A percentile compares a stretch with the other conserved stretches of the same genome.
Conservation (phyloP, 2,113 vertebrate species). For the Cacatua alba region DNA sequence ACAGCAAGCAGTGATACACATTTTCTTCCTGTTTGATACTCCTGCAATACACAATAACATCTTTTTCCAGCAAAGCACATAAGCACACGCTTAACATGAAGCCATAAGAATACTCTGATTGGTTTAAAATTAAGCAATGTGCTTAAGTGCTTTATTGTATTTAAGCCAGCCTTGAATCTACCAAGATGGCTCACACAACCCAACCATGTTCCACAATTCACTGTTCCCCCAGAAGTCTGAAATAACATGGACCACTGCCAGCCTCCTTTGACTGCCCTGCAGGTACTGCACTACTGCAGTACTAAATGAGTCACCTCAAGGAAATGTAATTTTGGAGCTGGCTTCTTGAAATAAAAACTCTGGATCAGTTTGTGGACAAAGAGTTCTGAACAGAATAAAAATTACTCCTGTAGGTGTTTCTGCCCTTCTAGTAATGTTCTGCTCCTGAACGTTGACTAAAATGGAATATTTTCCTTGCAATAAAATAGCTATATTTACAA, state of each 20-base stretch:
- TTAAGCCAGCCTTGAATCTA: neutral
- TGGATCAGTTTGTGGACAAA: neutral
- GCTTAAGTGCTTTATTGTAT: neutral
- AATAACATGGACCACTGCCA: neutral
- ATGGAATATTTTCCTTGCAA: neutral
- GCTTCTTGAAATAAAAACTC: neutral
- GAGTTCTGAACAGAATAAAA: neutral
- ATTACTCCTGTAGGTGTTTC: neutral
- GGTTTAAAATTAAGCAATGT: neutral
- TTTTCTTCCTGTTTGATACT: neutral
- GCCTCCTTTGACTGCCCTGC: neutral
- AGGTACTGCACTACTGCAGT: neutral
- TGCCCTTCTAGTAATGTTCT: neutral
- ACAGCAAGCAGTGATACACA: neutral
- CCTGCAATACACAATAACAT: neutral
- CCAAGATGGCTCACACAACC: neutral
- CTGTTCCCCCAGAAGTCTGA: neutral
- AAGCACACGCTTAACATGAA: neutral
- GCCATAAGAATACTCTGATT: neutral
- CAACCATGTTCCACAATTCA: neutral
- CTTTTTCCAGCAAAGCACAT: neutral
- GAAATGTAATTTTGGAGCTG: neutral
- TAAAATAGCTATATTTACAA: constrained; percentile 2
- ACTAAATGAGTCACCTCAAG: neutral
- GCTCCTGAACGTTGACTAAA: neutral